Conservation (phyloP, 1,140 invertebrate species). For the Stegodyphus dumicola region DNA sequence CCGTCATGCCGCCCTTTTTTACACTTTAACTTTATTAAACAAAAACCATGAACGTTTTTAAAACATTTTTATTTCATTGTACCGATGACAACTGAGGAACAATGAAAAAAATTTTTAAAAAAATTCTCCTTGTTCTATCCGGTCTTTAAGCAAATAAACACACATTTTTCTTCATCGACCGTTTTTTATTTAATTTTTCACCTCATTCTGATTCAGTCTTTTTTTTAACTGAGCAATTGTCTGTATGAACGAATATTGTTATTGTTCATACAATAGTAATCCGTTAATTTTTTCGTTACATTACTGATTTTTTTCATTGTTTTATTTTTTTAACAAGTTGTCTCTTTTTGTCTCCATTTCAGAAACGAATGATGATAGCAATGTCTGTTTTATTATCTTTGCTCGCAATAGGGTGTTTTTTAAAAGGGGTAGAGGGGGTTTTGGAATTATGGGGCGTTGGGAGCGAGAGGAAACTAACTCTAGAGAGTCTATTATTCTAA, state of each 20-base stretch:
- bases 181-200: constrained; percentile 35
- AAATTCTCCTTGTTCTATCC: constrained; percentile 33
- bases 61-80: constrained; percentile 59
- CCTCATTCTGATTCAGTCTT: not conserved
- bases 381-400: constrained; percentile 55
- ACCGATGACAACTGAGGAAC: constrained; percentile 38
- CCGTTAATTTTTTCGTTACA: constrained; percentile 40
- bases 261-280: constrained; percentile 44
- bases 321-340: constrained; percentile 40
- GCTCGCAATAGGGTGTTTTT: constrained; percentile 22
- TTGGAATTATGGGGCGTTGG: not conserved
- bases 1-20: not conserved
- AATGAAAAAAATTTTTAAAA: constrained; percentile 42
- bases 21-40: constrained; percentile 61
- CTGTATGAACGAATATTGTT: constrained; percentile 38
- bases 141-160: constrained; percentile 60
- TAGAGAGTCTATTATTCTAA: constrained; percentile 54
- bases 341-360: constrained; percentile 43
- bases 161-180: constrained; percentile 37
- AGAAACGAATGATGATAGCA: constrained; percentile 47
- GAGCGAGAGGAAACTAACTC: constrained; percentile 13
- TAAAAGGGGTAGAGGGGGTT: constrained; percentile 2
- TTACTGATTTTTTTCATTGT: constrained; percentile 4
- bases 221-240: constrained; percentile 8
- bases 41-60: constrained; percentile 58